phyloP scores from a whole-genome alignment of 2,888 invertebrate species.

The Drosophila kanekoi region DNA sequence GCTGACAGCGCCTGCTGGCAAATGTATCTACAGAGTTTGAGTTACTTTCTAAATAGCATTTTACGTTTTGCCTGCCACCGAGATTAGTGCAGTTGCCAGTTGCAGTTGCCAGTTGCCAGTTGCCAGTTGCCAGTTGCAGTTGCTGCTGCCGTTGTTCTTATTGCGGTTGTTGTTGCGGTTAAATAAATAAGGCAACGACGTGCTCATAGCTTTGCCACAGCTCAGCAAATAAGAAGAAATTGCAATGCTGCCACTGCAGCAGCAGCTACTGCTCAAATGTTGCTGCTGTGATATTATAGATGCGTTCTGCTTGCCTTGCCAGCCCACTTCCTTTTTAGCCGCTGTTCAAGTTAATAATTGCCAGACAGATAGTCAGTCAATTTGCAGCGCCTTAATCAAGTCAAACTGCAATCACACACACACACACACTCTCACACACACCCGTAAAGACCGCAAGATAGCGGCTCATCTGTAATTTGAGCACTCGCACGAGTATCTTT shows the following conservation, averaged over 20 bases:
- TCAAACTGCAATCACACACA: slow-evolving; percentile 32
- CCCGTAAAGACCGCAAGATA: slow-evolving; percentile 44
- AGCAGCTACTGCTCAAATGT: slow-evolving; percentile 14
- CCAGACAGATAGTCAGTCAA: slow-evolving; percentile 45
- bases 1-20: slow-evolving; percentile 60
- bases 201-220: slow-evolving; percentile 60
- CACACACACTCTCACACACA: not conserved
- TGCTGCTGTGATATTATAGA: slow-evolving; percentile 60
- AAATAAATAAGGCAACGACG: slow-evolving; percentile 74
- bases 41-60: slow-evolving; percentile 76
- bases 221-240: slow-evolving; percentile 62
- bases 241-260: slow-evolving; percentile 35
- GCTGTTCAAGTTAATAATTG: slow-evolving; percentile 51
- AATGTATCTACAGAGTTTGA: slow-evolving; percentile 54
- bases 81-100: slow-evolving; percentile 62
- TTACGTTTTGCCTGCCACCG: slow-evolving; percentile 43
- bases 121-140: slow-evolving; percentile 1
- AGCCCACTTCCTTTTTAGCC: slow-evolving; percentile 68
- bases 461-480: slow-evolving; percentile 58
- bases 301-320: slow-evolving; percentile 52
- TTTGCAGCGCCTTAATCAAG: slow-evolving; percentile 56
- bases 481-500: slow-evolving; percentile 44
- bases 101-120: slow-evolving; percentile 45
- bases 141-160: slow-evolving; percentile 68
- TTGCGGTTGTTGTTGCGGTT: slow-evolving; percentile 78